Percentiles rank a stretch among this genome's conserved stretches.
Evolutionary conservation across 1,140 invertebrate species (phyloP).

Genomic region (Heliothis virescens): DNA sequence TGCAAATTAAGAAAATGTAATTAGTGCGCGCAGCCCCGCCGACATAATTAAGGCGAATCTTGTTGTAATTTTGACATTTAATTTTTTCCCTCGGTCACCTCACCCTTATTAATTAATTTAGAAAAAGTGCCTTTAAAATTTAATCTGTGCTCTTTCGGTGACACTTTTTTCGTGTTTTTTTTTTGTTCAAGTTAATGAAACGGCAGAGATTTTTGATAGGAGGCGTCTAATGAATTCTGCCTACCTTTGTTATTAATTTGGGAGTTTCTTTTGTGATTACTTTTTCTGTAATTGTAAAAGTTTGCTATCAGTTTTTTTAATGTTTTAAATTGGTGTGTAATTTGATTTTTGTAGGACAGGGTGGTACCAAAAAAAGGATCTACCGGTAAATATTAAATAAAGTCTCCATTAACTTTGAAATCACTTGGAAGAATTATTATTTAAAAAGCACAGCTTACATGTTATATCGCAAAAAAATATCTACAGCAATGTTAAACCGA

Average conservation of each 20-base stretch:
- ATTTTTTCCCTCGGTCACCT: conserved; percentile 80
- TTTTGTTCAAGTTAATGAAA: conserved; percentile 71
- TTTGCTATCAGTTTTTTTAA: conserved; percentile 15
- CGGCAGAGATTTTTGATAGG: conserved; percentile 77
- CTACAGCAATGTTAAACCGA: too few species aligned
- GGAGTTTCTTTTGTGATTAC: conserved; percentile 48
- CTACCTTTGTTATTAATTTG: conserved; percentile 62
- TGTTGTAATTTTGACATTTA: conserved; percentile 85
- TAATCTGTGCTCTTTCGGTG: conserved; percentile 77
- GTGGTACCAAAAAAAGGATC: too few species aligned
- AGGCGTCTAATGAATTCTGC: conserved; percentile 39
- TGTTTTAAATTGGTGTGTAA: conserved; percentile 22
- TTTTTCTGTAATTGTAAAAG: conserved; percentile 44
- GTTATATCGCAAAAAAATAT: too few species aligned
- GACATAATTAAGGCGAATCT: conserved; percentile 84
- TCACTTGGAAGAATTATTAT: too few species aligned
- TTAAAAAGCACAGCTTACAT: too few species aligned
- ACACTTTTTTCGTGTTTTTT: conserved; percentile 68
- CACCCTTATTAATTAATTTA: conserved; percentile 81
- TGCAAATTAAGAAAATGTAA: conserved; percentile 85
- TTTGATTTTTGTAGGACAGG: conserved; percentile 8
- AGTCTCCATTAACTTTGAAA: too few species aligned
- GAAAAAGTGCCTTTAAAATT: conserved; percentile 80
- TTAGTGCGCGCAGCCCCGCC: conserved; percentile 68
- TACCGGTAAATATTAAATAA: too few species aligned